Evolutionary conservation across 2,888 invertebrate genomes (phyloP), one percentile per base, ranked within the genome.

Genomic region (Drosophila anomalata): DNA sequence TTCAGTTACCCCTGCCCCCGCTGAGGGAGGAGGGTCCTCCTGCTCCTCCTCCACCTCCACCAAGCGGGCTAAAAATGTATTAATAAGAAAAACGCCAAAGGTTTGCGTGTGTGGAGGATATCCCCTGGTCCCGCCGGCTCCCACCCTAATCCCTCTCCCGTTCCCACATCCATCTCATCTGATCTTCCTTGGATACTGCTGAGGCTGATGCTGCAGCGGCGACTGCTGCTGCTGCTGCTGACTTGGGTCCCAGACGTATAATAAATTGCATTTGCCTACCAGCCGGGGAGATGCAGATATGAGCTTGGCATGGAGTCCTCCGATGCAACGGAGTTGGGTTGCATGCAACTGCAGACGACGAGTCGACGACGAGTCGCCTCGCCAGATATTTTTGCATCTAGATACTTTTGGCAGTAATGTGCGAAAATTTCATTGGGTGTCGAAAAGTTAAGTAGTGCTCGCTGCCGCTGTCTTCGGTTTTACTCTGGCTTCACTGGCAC

Each of bases 381-480:
- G 57, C 56, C 73, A 79, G 84, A 83, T 80, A 84, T 80, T 88
- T 79, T 73, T 87, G 89, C 84, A 85, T 88, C 84, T 87, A 89
- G 89, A 89, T 89, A 90, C 89, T 89, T 90, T 89, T 89, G 90
- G 90, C 90, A 89, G 88, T 89, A 89, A 89, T 89, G 89, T 87
- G 89, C 89, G 90, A 90, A 89, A 89, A 87, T 90, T 83, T 80
- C 89, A 87, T 85, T 79, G 88, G 87, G 90, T 89, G 89, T 89
- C 90, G 89, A 90, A 89, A 90, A 84, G 87, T 87, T 87, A 84
- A 84, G 84, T 88, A 88, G 84, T 88, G 78, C 88, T 88, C 75
- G 83, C 83, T 60, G 88, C 71, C 52, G 73, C 82, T 78, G 79
- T 67, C 66, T 59, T 51, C 62, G 66, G 50, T n/a, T 17, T 17